Conservation (phyloP, 2,797 vertebrate genomes). For the Thunnus albacares region DNA sequence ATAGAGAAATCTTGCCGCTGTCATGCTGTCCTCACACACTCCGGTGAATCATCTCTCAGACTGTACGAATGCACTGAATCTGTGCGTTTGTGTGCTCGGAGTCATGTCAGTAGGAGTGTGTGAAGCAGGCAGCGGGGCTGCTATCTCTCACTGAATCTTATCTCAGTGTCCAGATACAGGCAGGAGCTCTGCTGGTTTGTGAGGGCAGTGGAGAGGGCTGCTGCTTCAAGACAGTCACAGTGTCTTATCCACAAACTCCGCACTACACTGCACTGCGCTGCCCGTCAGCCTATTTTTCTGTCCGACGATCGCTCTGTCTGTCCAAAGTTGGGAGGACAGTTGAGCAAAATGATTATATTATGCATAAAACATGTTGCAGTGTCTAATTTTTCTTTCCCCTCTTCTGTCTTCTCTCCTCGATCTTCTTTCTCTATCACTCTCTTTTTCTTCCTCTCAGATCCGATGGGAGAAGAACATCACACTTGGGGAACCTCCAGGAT, state of each 20-base stretch:
- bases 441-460: conserved; percentile 84
- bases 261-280: conserved; percentile 51
- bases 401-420: conserved; percentile 50
- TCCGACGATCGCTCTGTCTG: conserved; percentile 47
- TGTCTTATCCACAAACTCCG: conserved; percentile 67
- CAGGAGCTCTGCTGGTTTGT: conserved; percentile 70
- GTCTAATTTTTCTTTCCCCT: conserved; percentile 66
- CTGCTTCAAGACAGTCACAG: conserved; percentile 65
- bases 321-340: conserved; percentile 66
- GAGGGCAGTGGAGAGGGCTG: conserved; percentile 69
- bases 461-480: conserved; percentile 98
- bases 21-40: conserved; percentile 42
- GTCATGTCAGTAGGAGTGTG: conserved; percentile 59
- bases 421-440: conserved; percentile 6
- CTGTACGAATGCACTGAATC: conserved; percentile 22
- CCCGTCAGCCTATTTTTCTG: conserved; percentile 53
- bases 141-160: conserved; percentile 78
- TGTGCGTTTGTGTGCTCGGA: conserved; percentile 43
- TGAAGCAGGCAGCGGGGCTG: conserved; percentile 57
- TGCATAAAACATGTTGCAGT: conserved; percentile 76
- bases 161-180: conserved; percentile 78
- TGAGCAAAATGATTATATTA: conserved; percentile 72
- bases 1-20: conserved; percentile 41
- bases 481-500: conserved; percentile 93
- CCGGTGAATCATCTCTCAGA: conserved; percentile 34